These are phyloP conservation scores for Acleris sparsana DNA, from an alignment of 2,888 invertebrate species.

Conservation along the genomic window DNA sequence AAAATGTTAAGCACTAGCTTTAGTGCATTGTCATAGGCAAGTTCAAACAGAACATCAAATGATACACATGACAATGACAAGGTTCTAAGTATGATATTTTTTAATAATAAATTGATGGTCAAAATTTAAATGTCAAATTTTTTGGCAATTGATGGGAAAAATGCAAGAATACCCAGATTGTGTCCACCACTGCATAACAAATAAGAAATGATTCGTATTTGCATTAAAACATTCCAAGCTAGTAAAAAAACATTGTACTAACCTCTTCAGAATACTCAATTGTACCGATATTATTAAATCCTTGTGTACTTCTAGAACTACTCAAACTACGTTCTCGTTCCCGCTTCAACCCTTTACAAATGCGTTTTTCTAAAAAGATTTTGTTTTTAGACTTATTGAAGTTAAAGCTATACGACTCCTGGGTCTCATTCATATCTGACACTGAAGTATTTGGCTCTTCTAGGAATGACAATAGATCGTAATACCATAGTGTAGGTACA, in stretches of 20 bases:
- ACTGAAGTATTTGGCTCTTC: not conserved
- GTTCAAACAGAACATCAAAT: no score
- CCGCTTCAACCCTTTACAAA: not conserved
- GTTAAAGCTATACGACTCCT: not conserved
- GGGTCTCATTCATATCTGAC: not conserved
- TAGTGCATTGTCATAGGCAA: no score
- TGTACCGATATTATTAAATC: not conserved
- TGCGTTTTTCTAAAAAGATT: slow-evolving; percentile 1
- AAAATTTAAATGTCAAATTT: no score
- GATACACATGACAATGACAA: no score
- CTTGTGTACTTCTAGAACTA: not conserved
- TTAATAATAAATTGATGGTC: no score
- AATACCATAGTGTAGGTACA: slow-evolving; percentile 2
- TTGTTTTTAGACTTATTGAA: slow-evolving; percentile 8
- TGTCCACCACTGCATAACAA: no score
- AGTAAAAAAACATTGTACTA: not conserved
- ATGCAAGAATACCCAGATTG: no score
- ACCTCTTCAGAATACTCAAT: slow-evolving; percentile 3
- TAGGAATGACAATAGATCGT: not conserved
- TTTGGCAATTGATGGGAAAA: no score
- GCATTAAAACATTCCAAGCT: no score
- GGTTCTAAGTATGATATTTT: no score
- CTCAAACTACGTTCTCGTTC: not conserved
- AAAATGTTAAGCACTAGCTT: no score
- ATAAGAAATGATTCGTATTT: no score